phyloP scores from a whole-genome alignment of 2,797 vertebrate genomes.

The Myotis planiceps region DNA sequence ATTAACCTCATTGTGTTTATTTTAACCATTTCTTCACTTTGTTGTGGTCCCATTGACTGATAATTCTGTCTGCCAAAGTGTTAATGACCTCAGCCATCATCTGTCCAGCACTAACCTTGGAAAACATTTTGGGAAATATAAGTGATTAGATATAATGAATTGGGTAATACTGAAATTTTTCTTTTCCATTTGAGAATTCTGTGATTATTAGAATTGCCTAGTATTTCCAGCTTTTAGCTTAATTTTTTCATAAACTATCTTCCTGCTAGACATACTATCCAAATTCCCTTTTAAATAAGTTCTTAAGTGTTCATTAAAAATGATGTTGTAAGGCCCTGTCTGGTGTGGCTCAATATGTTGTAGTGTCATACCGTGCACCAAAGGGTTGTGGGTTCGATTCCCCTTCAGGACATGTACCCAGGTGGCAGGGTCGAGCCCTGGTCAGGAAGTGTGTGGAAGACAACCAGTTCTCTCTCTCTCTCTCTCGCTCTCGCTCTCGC shows the following conservation, averaged over 20 bases:
- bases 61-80: not conserved
- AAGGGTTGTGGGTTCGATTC: not conserved
- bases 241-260: slow-evolving; percentile 38
- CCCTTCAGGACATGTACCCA: not conserved
- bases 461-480: not conserved
- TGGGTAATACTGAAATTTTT: not conserved
- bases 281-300: slow-evolving; percentile 24
- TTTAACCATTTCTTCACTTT: slow-evolving; percentile 4
- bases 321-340: not conserved
- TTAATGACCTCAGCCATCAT: not conserved
- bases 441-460: not conserved
- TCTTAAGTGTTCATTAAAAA: slow-evolving; percentile 45
- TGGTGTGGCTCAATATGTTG: not conserved
- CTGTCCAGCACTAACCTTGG: not conserved
- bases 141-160: not conserved
- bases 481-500: no score
- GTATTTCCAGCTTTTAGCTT: not conserved
- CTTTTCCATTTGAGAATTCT: not conserved
- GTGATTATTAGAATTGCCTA: not conserved
- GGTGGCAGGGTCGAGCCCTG: not conserved
- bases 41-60: not conserved
- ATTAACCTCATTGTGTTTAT: not conserved
- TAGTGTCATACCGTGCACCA: not conserved
- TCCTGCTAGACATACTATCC: not conserved
- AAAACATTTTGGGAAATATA: slow-evolving; percentile 28